These are phyloP conservation scores for Nasonia giraulti DNA, from an alignment of 1,140 invertebrate species.

Conservation along the genomic window DNA sequence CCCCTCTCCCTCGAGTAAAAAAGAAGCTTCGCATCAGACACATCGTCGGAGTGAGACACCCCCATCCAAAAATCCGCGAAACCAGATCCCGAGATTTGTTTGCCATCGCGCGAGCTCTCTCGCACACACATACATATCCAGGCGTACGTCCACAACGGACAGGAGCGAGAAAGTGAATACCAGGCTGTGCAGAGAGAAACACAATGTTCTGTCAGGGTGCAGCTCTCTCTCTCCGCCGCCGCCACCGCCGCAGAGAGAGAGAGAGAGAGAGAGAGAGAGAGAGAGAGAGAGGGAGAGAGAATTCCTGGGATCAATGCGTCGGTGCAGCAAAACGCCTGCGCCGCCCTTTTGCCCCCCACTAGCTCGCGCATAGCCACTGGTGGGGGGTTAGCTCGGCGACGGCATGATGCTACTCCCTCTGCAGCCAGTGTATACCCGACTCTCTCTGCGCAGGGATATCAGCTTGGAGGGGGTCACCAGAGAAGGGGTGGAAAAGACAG, in stretches of 20 bases:
- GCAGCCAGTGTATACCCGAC: not conserved
- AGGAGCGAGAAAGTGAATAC: constrained; percentile 11
- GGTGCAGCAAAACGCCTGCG: constrained; percentile 72
- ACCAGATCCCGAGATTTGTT: constrained; percentile 7
- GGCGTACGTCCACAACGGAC: not conserved
- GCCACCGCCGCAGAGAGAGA: not conserved
- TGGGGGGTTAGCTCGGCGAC: not conserved
- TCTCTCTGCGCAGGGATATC: not conserved
- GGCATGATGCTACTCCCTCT: not conserved
- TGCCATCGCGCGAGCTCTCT: not conserved
- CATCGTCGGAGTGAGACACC: no score
- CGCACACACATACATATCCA: not conserved
- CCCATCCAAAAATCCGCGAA: constrained; percentile 1
- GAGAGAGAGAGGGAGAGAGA: constrained; percentile 45
- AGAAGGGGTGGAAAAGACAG: not conserved
- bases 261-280: constrained; percentile 45
- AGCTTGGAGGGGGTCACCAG: not conserved
- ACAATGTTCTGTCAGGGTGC: constrained; percentile 17
- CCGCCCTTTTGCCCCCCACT: constrained; percentile 54
- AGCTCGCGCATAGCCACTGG: not conserved
- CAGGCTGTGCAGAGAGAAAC: constrained; percentile 25
- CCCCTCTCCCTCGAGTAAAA: no score
- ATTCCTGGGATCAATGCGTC: constrained; percentile 72
- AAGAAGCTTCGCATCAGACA: no score
- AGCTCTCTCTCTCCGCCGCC: constrained; percentile 1